Percentiles rank a stretch among this genome's conserved stretches.
Evolutionary conservation across 2,113 vertebrate species (phyloP).

Genomic region (Otus sunia): DNA sequence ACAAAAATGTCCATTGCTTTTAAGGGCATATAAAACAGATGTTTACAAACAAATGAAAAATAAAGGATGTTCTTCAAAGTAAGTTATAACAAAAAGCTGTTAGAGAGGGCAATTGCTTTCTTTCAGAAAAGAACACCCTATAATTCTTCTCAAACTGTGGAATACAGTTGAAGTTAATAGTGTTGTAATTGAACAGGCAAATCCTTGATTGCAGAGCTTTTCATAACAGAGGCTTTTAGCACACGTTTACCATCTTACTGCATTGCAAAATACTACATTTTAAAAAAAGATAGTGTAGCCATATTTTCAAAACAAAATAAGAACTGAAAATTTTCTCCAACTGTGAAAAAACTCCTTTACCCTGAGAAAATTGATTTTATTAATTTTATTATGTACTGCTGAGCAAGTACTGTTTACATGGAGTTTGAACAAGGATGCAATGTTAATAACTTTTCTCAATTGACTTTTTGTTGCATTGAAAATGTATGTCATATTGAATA

Average conservation of each 20-base stretch:
- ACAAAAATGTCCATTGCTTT: constrained; percentile 2
- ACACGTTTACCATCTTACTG: neutral
- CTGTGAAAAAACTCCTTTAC: neutral
- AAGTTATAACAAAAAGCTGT: neutral
- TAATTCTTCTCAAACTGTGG: neutral
- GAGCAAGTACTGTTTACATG: neutral
- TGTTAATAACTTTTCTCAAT: neutral
- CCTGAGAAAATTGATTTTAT: neutral
- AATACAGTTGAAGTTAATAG: neutral
- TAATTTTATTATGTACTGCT: neutral
- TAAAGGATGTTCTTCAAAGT: neutral
- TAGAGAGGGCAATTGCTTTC: neutral
- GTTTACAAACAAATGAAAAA: neutral
- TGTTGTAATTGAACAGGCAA: neutral
- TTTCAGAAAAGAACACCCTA: neutral
- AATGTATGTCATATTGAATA: neutral
- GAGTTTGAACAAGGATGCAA: neutral
- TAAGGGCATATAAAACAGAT: neutral
- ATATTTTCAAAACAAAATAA: neutral
- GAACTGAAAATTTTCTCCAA: neutral
- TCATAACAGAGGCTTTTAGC: neutral
- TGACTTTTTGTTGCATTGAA: neutral
- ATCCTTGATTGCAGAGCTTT: neutral
- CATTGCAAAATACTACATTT: neutral
- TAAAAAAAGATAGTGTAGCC: neutral